Conservation (phyloP, 2,888 invertebrate species). For the Anarsia innoxiella region DNA sequence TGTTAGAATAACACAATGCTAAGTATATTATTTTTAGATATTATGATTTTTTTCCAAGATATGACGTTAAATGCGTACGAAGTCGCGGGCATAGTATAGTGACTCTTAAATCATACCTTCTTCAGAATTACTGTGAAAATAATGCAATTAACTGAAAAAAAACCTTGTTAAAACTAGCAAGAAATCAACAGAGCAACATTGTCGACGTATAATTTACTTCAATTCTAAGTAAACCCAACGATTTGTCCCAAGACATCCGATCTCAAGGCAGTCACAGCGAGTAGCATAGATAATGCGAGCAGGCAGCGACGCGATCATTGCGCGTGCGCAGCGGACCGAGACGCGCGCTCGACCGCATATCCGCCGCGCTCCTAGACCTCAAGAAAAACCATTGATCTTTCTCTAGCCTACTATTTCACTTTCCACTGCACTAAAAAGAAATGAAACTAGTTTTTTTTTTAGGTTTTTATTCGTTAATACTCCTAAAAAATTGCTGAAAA, state of each 20-base stretch:
- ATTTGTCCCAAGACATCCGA: conserved; percentile 45
- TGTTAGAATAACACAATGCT: too few species aligned
- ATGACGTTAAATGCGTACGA: too few species aligned
- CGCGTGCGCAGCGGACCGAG: conserved; percentile 55
- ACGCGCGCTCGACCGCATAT: conserved; percentile 68
- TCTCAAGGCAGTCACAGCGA: conserved; percentile 49
- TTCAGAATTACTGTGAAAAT: too few species aligned
- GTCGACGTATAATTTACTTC: too few species aligned
- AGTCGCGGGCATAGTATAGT: too few species aligned
- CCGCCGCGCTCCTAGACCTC: conserved; percentile 55
- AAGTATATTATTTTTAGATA: too few species aligned
- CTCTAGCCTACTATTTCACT: conserved; percentile 19
- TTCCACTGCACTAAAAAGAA: conserved; percentile 5
- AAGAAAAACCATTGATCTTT: conserved; percentile 20
- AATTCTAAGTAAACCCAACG: too few species aligned
- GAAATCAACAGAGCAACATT: too few species aligned
- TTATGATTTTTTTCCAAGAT: too few species aligned
- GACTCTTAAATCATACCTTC: too few species aligned
- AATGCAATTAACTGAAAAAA: too few species aligned
- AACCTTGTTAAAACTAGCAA: too few species aligned
- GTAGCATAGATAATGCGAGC: conserved; percentile 57
- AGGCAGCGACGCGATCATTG: conserved; percentile 61
- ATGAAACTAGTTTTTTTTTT: neutral
- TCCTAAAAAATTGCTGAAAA: neutral
- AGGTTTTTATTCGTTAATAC: neutral